Evolutionary conservation across 1,140 invertebrate genomes (phyloP), one percentile per base, ranked within the genome.

Genomic region (Hyposmocoma kahamanoa): DNA sequence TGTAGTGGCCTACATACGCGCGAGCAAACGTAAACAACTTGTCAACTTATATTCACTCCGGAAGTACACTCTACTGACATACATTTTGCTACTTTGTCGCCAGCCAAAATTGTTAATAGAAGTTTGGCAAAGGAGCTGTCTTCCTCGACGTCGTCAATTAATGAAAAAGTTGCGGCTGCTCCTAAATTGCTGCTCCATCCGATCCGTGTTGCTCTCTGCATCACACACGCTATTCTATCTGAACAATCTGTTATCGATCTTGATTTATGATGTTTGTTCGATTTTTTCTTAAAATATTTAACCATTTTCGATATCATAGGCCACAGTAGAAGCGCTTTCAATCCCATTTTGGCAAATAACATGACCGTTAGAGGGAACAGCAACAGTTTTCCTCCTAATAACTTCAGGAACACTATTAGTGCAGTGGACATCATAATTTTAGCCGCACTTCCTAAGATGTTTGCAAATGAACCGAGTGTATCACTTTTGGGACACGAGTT

Each of bases 31-130:
- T 63, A 67, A 64, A 60, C 45, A 61, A 55, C 52, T 47, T 61
- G 64, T 82, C 72, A 83, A 72, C 74, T 78, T 58, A 83, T 73
- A 59, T 79, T 69, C 45, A 72, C 62, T 41, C 79, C 82, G 48
- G 76, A 72, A 69, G 66, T 76, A 63, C 82, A 85, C 42, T 83
- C 78, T 50, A 85, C 47, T 66, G 75, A 74, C 77, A 85, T 83
- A 68, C 82, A 85, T 70, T 80, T 50, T 20, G 82, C 78, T 50
- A 85, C 74, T 58, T 82, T 74, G 53, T 82, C 72, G 43, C 76
- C 74, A 11, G 82, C 72, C 53, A 85, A 69, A 58, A 79, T 65
- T 50, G 66, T 76, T 47, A 84, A 54, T 53, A 85, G 59, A 51
- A 66, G 71, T 67, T 74, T 80, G 42, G 76, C 76, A 39, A 77